These are phyloP conservation scores for Petrolisthes cinctipes DNA, from an alignment of 2,888 invertebrate species.

Conservation along the genomic window DNA sequence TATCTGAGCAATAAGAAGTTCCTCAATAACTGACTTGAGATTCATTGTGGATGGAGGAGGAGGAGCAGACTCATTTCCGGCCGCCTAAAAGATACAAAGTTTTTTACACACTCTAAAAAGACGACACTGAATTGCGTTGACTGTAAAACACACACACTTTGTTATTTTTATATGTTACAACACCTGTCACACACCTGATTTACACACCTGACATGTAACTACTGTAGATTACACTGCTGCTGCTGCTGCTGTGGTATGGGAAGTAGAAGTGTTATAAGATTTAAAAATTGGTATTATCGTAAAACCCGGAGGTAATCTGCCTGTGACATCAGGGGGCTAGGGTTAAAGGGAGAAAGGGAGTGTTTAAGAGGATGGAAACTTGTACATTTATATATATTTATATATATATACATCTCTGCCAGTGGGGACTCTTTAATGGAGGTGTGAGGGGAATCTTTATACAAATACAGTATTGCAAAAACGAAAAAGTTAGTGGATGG, in stretches of 20 bases:
- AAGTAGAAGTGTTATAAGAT: background rate
- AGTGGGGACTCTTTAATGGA: background rate
- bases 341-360: background rate
- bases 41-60: conserved; percentile 23
- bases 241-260: background rate
- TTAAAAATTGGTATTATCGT: conserved; percentile 6
- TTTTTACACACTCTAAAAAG: conserved; percentile 18
- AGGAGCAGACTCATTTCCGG: conserved; percentile 32
- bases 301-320: background rate
- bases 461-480: conserved; percentile 8
- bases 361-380: background rate
- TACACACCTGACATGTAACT: conserved; percentile 13
- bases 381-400: conserved; percentile 18
- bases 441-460: conserved; percentile 6
- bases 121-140: conserved; percentile 13
- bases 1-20: conserved; percentile 54
- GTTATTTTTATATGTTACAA: conserved; percentile 6
- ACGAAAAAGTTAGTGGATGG: conserved; percentile 6
- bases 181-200: conserved; percentile 13
- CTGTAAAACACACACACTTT: conserved; percentile 15
- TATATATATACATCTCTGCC: conserved; percentile 5
- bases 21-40: conserved; percentile 16
- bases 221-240: conserved; percentile 4
- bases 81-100: conserved; percentile 8
- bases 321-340: background rate